phyloP scores from a whole-genome alignment of 2,113 vertebrate species.

The Strigops habroptila region DNA sequence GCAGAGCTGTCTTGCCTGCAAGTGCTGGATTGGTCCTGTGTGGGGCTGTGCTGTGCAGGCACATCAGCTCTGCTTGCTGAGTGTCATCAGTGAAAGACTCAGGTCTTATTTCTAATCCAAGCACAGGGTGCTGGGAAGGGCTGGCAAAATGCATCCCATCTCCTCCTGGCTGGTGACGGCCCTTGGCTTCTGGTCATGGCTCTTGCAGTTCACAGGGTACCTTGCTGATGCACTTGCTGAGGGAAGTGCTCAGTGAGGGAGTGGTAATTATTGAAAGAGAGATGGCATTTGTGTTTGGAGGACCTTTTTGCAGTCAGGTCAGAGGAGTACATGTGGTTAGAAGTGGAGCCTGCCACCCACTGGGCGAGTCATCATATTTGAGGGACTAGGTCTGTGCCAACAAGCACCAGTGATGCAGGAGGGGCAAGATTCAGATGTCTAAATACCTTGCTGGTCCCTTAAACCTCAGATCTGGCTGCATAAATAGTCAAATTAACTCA shows the following conservation, averaged over 20 bases:
- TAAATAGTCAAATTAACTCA: not conserved
- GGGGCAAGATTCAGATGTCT: not conserved
- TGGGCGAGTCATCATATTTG: fast-evolving
- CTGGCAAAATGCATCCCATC: not conserved
- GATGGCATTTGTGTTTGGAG: not conserved
- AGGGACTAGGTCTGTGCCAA: not conserved
- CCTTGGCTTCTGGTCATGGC: not conserved
- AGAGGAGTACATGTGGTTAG: not conserved
- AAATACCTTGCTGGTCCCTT: not conserved
- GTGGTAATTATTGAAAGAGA: not conserved
- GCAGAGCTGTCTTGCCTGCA: not conserved
- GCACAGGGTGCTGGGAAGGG: not conserved
- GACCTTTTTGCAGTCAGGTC: not conserved
- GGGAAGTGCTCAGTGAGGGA: not conserved
- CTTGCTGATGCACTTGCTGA: not conserved
- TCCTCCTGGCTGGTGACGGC: not conserved
- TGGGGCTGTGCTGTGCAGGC: not conserved
- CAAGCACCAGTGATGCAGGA: not conserved
- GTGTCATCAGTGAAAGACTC: not conserved
- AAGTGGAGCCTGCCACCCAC: not conserved
- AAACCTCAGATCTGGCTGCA: not conserved
- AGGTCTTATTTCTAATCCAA: not conserved
- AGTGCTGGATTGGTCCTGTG: not conserved
- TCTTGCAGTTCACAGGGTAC: not conserved
- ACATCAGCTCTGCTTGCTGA: not conserved